phyloP scores from a whole-genome alignment of 2,797 vertebrate genomes.

The Mallotus villosus region DNA sequence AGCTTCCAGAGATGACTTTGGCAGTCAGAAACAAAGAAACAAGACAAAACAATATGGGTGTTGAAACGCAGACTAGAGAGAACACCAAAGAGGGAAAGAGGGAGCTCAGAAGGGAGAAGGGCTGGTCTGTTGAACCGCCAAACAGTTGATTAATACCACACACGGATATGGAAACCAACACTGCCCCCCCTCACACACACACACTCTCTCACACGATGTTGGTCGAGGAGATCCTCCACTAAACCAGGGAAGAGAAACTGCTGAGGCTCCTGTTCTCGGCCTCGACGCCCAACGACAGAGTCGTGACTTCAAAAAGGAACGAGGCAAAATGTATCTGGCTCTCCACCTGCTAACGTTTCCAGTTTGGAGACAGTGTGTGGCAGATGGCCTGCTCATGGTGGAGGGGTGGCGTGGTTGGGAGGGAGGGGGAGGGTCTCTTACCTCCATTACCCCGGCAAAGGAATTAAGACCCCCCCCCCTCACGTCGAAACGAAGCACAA shows the following conservation, averaged over 20 bases:
- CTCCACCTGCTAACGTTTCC: conserved; percentile 5
- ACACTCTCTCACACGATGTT: not conserved
- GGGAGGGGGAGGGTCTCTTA: conserved; percentile 34
- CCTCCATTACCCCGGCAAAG: not conserved
- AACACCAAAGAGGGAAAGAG: conserved; percentile 23
- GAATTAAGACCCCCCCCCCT: conserved; percentile 40
- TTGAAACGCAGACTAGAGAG: conserved; percentile 4
- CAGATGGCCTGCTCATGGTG: conserved; percentile 43
- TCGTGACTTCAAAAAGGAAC: conserved; percentile 34
- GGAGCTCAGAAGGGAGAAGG: conserved; percentile 24
- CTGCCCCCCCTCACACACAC: not conserved
- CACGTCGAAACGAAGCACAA: not conserved
- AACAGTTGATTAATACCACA: conserved; percentile 47
- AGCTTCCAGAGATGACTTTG: conserved; percentile 63
- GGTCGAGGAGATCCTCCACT: not conserved
- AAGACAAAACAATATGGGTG: conserved; percentile 48
- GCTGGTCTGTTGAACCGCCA: conserved; percentile 28
- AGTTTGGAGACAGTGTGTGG: conserved; percentile 49
- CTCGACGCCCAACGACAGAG: not conserved
- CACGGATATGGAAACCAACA: conserved; percentile 14
- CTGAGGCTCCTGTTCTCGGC: conserved; percentile 13
- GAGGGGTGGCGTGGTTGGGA: conserved; percentile 7
- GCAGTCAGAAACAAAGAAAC: conserved; percentile 44
- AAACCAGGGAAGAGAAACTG: conserved; percentile 11
- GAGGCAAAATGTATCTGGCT: conserved; percentile 38